Base-by-base conservation (phyloP, 2,113 vertebrate genomes). In the Tichodroma muraria region DNA sequence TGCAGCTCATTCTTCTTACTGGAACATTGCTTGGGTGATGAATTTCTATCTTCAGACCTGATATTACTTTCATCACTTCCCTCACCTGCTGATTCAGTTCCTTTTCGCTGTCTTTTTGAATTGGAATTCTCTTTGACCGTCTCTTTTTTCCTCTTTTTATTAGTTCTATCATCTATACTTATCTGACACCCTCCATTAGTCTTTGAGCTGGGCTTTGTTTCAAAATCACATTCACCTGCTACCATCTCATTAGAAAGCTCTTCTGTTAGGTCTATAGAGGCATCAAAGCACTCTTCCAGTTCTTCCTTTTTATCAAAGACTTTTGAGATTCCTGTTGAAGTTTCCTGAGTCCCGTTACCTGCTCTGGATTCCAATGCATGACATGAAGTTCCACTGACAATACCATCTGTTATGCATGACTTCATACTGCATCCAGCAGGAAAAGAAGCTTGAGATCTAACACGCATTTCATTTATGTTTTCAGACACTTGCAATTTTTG, bases 71-170 rank as follows among this genome's bases (percentile, higher is more conserved):
- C 87, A 83, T 87, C 49, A 2, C 66, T 95, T 65, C 96, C 96
- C 68, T 91, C 97, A 68, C 44, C 72, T 12, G 20, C 47, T 59
- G 93, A 95, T 27, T 97, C 94, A 49, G 47, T 86, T 86, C 97
- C 97, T 88, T 80, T 97, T 70, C 89, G 97, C 71, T 97, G 96
- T 77, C 84, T 97, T 95, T 98, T 98, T 57, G 95, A 87, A 88
- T 24, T 92, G 64, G 27, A 84, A 86, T 84, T 86, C 69, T 94
- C 97, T 88, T 85, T 10, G 16, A 92, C 56, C 30, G 70, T 70
- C 35, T 75, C 93, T 10, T 81, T 97, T 93, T 97, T 98, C 63
- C 98, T 94, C 93, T 98, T 97, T 96, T 98, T 94, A 85, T 57
- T 73, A 85, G 70, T 91, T 98, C 98, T 73, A 95, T 91, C 77